phyloP scores from a whole-genome alignment of 2,797 vertebrate genomes.

The Premnoplex brunnescens region DNA sequence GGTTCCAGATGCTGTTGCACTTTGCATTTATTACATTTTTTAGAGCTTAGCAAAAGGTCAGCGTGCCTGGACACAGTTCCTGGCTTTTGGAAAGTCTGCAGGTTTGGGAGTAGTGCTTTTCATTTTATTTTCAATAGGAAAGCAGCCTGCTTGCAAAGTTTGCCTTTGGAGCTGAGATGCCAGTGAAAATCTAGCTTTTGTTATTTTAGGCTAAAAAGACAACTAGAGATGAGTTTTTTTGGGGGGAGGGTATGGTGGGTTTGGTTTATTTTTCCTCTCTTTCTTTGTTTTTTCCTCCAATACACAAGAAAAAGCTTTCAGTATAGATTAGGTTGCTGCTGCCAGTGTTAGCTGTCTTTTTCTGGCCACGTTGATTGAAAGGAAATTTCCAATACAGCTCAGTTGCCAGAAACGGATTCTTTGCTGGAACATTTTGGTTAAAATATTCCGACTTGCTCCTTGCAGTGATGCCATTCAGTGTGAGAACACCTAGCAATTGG shows the following conservation, averaged over 20 bases:
- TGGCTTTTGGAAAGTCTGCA: slow-evolving; percentile 2
- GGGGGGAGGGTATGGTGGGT: rapidly evolving
- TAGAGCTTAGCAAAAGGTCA: slow-evolving; percentile 46
- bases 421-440: slow-evolving; percentile 23
- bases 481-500: not conserved
- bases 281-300: not conserved
- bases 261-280: not conserved
- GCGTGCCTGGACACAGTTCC: slow-evolving; percentile 14
- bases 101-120: not conserved
- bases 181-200: not conserved
- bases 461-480: not conserved
- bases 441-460: not conserved
- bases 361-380: not conserved
- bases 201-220: not conserved
- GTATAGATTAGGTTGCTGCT: not conserved
- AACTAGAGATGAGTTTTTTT: not conserved
- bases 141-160: not conserved
- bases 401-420: slow-evolving; percentile 28
- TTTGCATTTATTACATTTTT: slow-evolving; percentile 40
- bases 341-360: not conserved
- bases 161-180: not conserved
- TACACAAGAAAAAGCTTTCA: not conserved
- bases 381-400: slow-evolving; percentile 58
- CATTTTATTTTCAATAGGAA: not conserved
- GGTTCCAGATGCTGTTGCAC: slow-evolving; percentile 23